Evolutionary conservation across 2,113 vertebrate species (phyloP), one percentile per base, ranked within the genome.

Genomic region (Sapajus apella): DNA sequence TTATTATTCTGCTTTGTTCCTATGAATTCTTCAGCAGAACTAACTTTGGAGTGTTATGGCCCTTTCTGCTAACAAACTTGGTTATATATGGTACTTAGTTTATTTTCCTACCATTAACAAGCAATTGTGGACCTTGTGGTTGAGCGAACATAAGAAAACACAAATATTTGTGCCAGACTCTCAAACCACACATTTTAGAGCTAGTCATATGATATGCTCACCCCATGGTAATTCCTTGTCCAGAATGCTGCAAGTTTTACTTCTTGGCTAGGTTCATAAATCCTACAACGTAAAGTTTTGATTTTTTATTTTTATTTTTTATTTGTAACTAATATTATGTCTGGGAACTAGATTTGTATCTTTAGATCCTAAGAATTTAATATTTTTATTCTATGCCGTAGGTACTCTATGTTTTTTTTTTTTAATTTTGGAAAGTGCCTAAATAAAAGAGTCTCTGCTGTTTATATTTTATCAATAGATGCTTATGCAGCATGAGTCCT

Each of bases 231-330:
- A 40, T 76, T 47, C 12, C 37, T 76, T 45, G 3, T 83, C 87
- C 40, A 87, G 64, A 6, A 25, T 73, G 16, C 27, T 58, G 14
- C 30, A 75, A 76, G 10, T 61, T 84, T 93, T 94, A n/a, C 76
- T 92, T 82, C 85, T 90, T 75, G 21, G 6, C 6, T 70, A 45
- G 58, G 25, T 14, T 91, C 27, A 13, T 64, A 64, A 30, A 64
- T 64, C 27, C 61, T 64, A 64, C 79, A 66, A 50, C 8, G 66
- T 84, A 66, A 61, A 47, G 79, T 61, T 95, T 93, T 47, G 2
- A 25, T 3, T 5, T 72, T 82, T 92, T 43, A 45, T n/a, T 90
- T 96, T 50, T 79, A 58, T 55, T 93, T 72, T 64, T 96, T 84
- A 25, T 64, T 95, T 92, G 27, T 5, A 79, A 17, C 12, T 76